A percentile compares a stretch with the other conserved stretches of the same genome.
phyloP scores from a whole-genome alignment of 2,888 invertebrate species.

The Conops quadrifasciatus region DNA sequence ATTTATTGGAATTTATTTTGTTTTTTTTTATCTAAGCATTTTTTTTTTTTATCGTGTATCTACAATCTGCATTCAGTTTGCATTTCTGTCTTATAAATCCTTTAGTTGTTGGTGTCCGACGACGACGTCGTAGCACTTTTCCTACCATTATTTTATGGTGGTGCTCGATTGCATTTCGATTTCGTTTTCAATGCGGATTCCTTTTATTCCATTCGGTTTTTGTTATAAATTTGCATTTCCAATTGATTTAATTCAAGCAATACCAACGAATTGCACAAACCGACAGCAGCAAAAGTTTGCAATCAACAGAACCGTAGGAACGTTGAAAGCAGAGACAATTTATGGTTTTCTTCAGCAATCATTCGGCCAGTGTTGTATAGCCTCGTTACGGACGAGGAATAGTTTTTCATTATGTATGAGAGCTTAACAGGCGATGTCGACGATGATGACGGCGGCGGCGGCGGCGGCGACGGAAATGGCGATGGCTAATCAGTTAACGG shows the following conservation, averaged over 20 bases:
- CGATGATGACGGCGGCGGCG: too few species aligned
- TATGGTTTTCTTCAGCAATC: neutral
- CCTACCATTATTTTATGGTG: neutral
- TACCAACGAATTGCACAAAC: conserved; percentile 7
- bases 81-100: conserved; percentile 27
- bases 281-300: neutral
- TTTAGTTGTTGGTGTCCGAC: neutral
- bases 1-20: neutral
- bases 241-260: conserved; percentile 31
- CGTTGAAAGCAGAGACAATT: neutral
- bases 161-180: neutral
- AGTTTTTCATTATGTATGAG: too few species aligned
- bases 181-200: conserved; percentile 5
- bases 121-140: neutral
- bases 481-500: too few species aligned
- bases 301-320: neutral
- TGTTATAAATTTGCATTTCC: conserved; percentile 33
- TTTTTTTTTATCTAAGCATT: neutral
- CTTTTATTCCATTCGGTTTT: conserved; percentile 25
- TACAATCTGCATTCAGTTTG: conserved; percentile 22
- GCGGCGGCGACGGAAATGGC: too few species aligned
- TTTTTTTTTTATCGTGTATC: neutral
- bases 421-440: too few species aligned
- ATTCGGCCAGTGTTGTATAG: neutral
- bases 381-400: neutral